phyloP scores from a whole-genome alignment of 1,140 invertebrate genomes.

The Dreissena polymorpha region DNA sequence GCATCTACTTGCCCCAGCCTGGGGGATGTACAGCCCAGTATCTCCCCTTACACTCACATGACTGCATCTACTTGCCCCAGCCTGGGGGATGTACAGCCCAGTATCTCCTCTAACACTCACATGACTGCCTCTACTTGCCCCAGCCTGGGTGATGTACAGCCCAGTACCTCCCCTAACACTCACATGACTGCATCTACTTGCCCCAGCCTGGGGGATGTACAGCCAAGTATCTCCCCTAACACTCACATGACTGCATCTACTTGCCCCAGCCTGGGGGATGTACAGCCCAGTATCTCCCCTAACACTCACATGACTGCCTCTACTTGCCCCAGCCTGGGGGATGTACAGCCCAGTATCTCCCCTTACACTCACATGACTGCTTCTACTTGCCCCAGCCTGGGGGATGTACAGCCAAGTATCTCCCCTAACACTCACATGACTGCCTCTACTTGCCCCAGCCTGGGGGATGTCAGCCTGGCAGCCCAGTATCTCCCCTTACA shows the following conservation, averaged over 20 bases:
- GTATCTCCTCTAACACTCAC: slow-evolving; percentile 89
- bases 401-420: too few species aligned
- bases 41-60: slow-evolving; percentile 87
- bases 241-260: slow-evolving; percentile 84
- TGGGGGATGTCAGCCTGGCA: too few species aligned
- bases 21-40: slow-evolving; percentile 98
- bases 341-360: slow-evolving; percentile 98
- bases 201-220: slow-evolving; percentile 93
- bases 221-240: slow-evolving; percentile 96
- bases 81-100: slow-evolving; percentile 97
- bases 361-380: slow-evolving; percentile 81
- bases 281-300: slow-evolving; percentile 98
- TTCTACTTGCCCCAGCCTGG: too few species aligned
- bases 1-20: slow-evolving; percentile 88
- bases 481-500: too few species aligned
- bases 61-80: slow-evolving; percentile 87
- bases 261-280: slow-evolving; percentile 91
- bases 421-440: too few species aligned
- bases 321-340: slow-evolving; percentile 89
- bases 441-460: too few species aligned
- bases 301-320: slow-evolving; percentile 83
- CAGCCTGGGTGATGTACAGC: slow-evolving; percentile 96
- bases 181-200: slow-evolving; percentile 85
- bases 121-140: slow-evolving; percentile 85
- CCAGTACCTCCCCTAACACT: slow-evolving; percentile 92